Evolutionary conservation across 2,888 invertebrate species (phyloP).

Genomic region (Chydorus sphaericus): DNA sequence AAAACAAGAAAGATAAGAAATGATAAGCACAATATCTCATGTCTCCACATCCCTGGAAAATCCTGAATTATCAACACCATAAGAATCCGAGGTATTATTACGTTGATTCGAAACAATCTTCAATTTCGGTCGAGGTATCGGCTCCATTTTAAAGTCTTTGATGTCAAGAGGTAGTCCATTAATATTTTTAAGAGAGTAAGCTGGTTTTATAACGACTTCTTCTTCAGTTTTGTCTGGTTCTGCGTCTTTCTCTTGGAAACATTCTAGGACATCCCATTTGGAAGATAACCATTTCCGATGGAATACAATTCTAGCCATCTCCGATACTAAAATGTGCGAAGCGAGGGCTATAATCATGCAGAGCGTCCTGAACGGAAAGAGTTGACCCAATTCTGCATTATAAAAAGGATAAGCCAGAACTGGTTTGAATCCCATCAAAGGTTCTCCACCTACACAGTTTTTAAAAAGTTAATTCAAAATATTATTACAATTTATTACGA

Average conservation of each 20-base stretch:
- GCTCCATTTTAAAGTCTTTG: too few species aligned
- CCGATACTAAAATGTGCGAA: constrained; percentile 64
- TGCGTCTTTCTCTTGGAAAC: neutral
- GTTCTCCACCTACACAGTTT: constrained; percentile 39
- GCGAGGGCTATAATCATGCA: constrained; percentile 78
- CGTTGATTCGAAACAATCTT: too few species aligned
- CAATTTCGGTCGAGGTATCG: too few species aligned
- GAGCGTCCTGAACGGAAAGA: constrained; percentile 91
- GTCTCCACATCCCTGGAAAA: too few species aligned
- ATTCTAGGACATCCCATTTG: constrained; percentile 8
- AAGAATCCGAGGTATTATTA: too few species aligned
- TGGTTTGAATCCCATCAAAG: constrained; percentile 37
- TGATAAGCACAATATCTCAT: too few species aligned
- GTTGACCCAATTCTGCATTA: constrained; percentile 43
- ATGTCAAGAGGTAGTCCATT: too few species aligned
- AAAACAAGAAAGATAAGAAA: too few species aligned
- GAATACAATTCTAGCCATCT: constrained; percentile 48
- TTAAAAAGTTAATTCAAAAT: constrained; percentile 60
- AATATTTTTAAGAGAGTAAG: too few species aligned
- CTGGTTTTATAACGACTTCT: too few species aligned
- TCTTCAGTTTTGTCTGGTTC: too few species aligned
- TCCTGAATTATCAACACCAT: too few species aligned
- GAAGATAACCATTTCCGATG: constrained; percentile 44
- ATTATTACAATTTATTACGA: constrained; percentile 66
- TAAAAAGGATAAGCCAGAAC: constrained; percentile 41